Evolutionary conservation across 2,888 invertebrate genomes (phyloP).

Genomic region (Microctonus hyperodae): DNA sequence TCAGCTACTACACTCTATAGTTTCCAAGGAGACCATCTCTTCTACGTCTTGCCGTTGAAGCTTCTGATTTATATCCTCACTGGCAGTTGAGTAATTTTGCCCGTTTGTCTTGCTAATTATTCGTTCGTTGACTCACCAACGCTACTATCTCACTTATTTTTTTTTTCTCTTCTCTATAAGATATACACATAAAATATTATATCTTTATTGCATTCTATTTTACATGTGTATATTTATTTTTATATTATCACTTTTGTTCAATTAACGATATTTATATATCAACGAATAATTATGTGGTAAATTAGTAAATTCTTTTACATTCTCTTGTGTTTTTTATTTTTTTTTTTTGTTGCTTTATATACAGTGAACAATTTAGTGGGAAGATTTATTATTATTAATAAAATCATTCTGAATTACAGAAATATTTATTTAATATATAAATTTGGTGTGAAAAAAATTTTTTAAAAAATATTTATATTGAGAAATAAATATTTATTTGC

Average conservation of each 20-base stretch:
- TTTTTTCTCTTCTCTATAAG: constrained; percentile 14
- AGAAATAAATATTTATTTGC: too few relatives aligned
- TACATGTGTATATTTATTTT: not conserved
- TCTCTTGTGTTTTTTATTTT: too few relatives aligned
- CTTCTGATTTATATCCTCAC: constrained; percentile 52
- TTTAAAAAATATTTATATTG: too few relatives aligned
- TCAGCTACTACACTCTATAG: constrained; percentile 29
- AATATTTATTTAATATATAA: too few relatives aligned
- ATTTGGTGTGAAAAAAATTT: too few relatives aligned
- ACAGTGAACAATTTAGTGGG: too few relatives aligned
- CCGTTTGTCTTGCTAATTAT: constrained; percentile 56
- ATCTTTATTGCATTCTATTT: constrained; percentile 6
- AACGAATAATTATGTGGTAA: too few relatives aligned
- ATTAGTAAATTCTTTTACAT: too few relatives aligned
- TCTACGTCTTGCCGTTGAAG: constrained; percentile 34
- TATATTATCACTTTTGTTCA: constrained; percentile 16
- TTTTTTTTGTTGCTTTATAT: too few relatives aligned
- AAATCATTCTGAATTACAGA: too few relatives aligned
- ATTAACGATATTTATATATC: too few relatives aligned
- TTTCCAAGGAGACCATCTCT: constrained; percentile 31
- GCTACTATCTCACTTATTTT: constrained; percentile 4
- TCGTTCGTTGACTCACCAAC: constrained; percentile 39
- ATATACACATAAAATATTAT: not conserved
- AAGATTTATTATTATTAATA: too few relatives aligned
- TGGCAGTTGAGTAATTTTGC: constrained; percentile 50